phyloP scores from a whole-genome alignment of 2,888 invertebrate genomes.

The Bellardia bayeri region DNA sequence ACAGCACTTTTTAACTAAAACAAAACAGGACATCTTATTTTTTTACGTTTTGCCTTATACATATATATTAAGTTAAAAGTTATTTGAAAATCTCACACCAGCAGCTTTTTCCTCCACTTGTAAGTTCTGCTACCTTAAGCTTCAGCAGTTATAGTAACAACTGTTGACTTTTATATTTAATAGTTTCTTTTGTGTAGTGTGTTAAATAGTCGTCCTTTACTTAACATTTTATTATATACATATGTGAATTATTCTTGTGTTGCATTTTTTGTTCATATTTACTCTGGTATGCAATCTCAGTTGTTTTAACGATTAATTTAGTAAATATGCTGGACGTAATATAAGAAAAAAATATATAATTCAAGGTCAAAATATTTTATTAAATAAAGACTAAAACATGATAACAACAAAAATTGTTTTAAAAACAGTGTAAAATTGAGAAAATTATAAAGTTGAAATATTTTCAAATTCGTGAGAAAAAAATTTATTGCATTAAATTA shows the following conservation, averaged over 20 bases:
- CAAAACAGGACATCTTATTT: too few relatives aligned
- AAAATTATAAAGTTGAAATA: conserved; percentile 44
- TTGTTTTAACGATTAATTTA: conserved; percentile 71
- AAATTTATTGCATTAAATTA: conserved; percentile 10
- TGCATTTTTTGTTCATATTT: conserved; percentile 8
- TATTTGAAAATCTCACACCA: too few relatives aligned
- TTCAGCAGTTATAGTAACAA: too few relatives aligned
- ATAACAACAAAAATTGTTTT: conserved; percentile 31
- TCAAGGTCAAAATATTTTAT: conserved; percentile 72
- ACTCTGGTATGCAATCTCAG: conserved; percentile 62
- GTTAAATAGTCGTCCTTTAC: background rate
- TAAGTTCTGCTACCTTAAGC: too few relatives aligned
- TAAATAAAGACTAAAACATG: conserved; percentile 28
- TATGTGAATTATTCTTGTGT: background rate
- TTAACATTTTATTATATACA: background rate
- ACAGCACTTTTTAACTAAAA: too few relatives aligned
- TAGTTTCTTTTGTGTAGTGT: conserved; percentile 9
- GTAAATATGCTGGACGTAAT: conserved; percentile 55
- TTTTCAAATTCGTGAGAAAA: background rate
- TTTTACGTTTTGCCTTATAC: too few relatives aligned
- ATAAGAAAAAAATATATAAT: conserved; percentile 39
- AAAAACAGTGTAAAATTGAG: conserved; percentile 46
- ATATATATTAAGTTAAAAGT: too few relatives aligned
- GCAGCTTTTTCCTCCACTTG: too few relatives aligned
- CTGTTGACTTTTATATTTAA: too few relatives aligned